phyloP scores from a whole-genome alignment of 2,888 invertebrate genomes.

The Endotricha flammealis region DNA sequence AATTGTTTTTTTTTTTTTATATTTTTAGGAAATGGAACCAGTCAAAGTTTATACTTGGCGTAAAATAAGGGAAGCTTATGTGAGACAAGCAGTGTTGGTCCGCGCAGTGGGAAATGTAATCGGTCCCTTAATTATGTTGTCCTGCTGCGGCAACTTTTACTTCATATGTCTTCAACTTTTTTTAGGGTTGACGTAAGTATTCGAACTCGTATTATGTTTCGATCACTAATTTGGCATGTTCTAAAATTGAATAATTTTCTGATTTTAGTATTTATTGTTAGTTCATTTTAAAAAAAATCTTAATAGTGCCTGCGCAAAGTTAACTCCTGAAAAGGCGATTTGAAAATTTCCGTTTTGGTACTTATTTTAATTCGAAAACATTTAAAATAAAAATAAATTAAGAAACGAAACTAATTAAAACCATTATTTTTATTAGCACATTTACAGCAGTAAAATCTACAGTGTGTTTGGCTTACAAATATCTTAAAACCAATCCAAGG shows the following conservation, averaged over 20 bases:
- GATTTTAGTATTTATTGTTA: too few species aligned
- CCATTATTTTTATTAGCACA: background rate
- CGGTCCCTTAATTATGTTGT: conserved; percentile 78
- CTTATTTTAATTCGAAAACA: too few species aligned
- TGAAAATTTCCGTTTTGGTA: too few species aligned
- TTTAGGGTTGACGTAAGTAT: conserved; percentile 80
- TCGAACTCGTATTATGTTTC: too few species aligned
- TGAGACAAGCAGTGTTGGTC: conserved; percentile 78
- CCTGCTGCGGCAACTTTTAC: conserved; percentile 82
- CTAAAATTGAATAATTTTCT: too few species aligned
- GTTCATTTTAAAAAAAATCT: too few species aligned
- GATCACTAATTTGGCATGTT: too few species aligned
- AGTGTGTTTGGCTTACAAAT: background rate
- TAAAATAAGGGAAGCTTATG: conserved; percentile 80
- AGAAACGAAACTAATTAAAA: background rate
- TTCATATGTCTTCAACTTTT: conserved; percentile 85
- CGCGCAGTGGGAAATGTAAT: conserved; percentile 76
- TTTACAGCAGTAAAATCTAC: background rate
- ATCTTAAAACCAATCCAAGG: background rate
- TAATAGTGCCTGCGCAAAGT: too few species aligned
- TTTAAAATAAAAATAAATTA: too few species aligned
- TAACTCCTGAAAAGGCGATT: too few species aligned
- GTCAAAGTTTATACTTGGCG: conserved; percentile 70
- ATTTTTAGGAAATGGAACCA: conserved; percentile 34
- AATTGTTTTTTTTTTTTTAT: too few species aligned